Evolutionary conservation across 2,797 vertebrate species (phyloP).

Genomic region (Pseudochromis fuscus): DNA sequence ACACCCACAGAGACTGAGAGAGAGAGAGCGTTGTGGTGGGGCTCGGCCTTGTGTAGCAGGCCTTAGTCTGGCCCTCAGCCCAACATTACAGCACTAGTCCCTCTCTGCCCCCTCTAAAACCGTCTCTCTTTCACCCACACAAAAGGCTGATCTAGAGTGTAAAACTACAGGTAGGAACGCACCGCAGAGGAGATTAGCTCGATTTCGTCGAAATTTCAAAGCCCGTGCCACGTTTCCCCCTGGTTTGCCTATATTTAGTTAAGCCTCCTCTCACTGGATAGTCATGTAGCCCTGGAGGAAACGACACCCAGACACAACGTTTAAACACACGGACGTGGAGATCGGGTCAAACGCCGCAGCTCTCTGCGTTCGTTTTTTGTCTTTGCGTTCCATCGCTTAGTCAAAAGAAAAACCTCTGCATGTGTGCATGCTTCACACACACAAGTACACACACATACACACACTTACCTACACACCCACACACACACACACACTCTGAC

Average conservation of each 20-base stretch:
- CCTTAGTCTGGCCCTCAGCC: conserved; percentile 78
- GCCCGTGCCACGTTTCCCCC: conserved; percentile 44
- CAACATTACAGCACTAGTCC: conserved; percentile 73
- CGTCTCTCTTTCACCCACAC: conserved; percentile 42
- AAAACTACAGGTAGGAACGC: conserved; percentile 56
- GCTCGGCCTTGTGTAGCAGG: conserved; percentile 78
- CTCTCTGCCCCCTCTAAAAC: conserved; percentile 73
- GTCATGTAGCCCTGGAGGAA: conserved; percentile 46
- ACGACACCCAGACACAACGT: conserved; percentile 41
- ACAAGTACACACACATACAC: conserved; percentile 15
- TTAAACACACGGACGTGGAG: conserved; percentile 19
- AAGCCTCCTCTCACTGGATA: conserved; percentile 49
- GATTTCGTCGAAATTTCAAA: conserved; percentile 56
- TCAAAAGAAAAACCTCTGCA: conserved; percentile 31
- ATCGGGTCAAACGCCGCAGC: conserved; percentile 13
- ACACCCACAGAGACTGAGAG: conserved; percentile 9
- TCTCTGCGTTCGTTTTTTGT: conserved; percentile 19
- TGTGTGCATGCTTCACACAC: conserved; percentile 36
- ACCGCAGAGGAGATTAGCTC: conserved; percentile 32
- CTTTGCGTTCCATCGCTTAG: conserved; percentile 12
- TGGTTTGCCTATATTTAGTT: conserved; percentile 50
- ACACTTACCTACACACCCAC: conserved; percentile 56
- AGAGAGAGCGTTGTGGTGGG: conserved; percentile 56
- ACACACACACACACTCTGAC: conserved; percentile 53
- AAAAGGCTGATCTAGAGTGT: conserved; percentile 51